Percentiles rank a stretch among this genome's conserved stretches.
Conservation (phyloP, 2,888 invertebrate genomes). For the Strigamia crassipes region DNA sequence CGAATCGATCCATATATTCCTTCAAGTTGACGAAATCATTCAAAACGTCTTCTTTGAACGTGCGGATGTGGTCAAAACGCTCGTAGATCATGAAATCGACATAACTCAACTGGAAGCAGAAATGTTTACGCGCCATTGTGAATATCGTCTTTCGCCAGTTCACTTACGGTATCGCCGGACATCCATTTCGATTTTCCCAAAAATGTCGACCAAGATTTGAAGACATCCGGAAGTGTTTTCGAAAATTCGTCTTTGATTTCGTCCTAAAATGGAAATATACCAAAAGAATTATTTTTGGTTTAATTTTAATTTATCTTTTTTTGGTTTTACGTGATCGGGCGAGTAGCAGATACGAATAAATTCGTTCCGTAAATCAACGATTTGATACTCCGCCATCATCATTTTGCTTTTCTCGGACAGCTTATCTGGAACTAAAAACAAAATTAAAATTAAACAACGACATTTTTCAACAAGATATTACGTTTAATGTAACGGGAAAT, state of each 20-base stretch:
- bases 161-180: constrained; percentile 58
- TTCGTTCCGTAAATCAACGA: constrained; percentile 59
- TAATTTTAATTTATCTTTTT: not conserved
- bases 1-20: constrained; percentile 58
- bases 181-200: constrained; percentile 59
- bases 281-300: not conserved
- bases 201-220: constrained; percentile 58
- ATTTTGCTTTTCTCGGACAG: constrained; percentile 57
- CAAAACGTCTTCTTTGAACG: constrained; percentile 56
- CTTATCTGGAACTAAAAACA: constrained; percentile 51
- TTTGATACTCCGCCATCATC: constrained; percentile 59
- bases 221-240: constrained; percentile 54
- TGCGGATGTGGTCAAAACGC: constrained; percentile 58
- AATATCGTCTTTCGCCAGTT: not conserved
- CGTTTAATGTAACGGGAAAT: not conserved
- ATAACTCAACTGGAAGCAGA: constrained; percentile 56
- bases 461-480: not conserved
- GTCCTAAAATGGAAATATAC: constrained; percentile 54
- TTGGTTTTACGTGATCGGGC: constrained; percentile 57
- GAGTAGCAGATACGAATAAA: constrained; percentile 58
- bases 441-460: constrained; percentile 15
- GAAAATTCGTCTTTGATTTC: constrained; percentile 57
- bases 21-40: constrained; percentile 57
- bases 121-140: not conserved
- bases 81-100: constrained; percentile 61